These are phyloP conservation scores for Chelidonichthys spinosus DNA, from an alignment of 2,797 vertebrate species.

Conservation along the genomic window DNA sequence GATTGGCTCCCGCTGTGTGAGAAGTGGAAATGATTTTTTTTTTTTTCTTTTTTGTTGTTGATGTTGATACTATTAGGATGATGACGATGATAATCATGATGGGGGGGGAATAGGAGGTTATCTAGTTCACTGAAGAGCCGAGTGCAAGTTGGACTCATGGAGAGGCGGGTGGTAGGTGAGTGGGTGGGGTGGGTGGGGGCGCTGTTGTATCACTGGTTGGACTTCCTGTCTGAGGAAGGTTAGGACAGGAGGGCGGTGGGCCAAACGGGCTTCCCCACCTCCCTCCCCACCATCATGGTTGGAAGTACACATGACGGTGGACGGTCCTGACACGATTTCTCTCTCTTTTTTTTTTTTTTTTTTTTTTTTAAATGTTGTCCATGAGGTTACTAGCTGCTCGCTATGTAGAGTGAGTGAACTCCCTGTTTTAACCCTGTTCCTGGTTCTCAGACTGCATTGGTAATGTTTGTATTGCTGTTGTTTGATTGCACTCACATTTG, in stretches of 20 bases:
- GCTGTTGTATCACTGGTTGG: conserved; percentile 74
- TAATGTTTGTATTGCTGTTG: conserved; percentile 94
- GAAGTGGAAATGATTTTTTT: conserved; percentile 60
- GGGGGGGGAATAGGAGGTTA: conserved; percentile 48
- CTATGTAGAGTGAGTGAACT: conserved; percentile 79
- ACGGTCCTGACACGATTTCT: conserved; percentile 62
- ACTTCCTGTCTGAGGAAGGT: conserved; percentile 53
- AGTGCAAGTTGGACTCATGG: conserved; percentile 63
- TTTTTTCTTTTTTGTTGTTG: conserved; percentile 20
- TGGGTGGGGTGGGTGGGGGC: background rate
- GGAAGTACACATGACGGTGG: conserved; percentile 57
- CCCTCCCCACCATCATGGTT: conserved; percentile 43
- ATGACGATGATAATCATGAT: conserved; percentile 73
- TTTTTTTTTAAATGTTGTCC: conserved; percentile 74
- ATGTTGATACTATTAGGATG: conserved; percentile 70
- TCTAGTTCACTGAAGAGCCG: conserved; percentile 62
- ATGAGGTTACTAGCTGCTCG: conserved; percentile 80
- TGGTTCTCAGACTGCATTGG: conserved; percentile 89
- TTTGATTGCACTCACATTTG: conserved; percentile 90
- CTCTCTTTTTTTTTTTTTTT: conserved; percentile 35
- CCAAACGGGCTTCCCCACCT: conserved; percentile 15
- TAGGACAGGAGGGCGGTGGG: conserved; percentile 13
- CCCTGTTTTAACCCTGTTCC: conserved; percentile 81
- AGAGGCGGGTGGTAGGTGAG: conserved; percentile 32
- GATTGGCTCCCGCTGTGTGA: conserved; percentile 68